Base-by-base conservation (phyloP, 2,888 invertebrate genomes). In the Epistrophella euchroma region DNA sequence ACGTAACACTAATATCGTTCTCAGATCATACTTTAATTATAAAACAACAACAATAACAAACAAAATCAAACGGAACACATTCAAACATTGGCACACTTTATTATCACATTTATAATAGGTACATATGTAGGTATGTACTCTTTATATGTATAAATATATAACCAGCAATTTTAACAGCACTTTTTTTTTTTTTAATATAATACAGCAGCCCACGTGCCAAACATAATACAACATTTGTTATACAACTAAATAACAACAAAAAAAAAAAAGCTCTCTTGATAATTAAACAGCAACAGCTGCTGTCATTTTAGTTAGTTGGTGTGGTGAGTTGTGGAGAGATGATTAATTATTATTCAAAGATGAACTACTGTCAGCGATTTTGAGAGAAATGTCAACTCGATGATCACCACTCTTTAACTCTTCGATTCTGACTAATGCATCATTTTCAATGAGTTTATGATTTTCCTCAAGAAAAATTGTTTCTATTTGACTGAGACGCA, bases 401-500 rank as follows among this genome's bases (percentile, higher is more conserved):
- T 52, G 50, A 37, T 72, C 55, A 66, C 17, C 25, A 68, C 78
- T 52, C 73, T 68, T 19, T 50, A 71, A 73, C 83, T 70, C 70
- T 56, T 74, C 73, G 83, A 62, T 47, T 40, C 32, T 56, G 62
- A 83, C 83, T 83, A 78, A 83, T 62, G 62, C 25, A 13, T 17
- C 22, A 60, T 76, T 75, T 78, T 62, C 37, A 32, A 9, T 55
- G 22, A 56, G 47, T 56, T 43, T 64, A 37, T 58, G 82, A 66
- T 82, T 77, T 82, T 77, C 52, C 52, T n/a, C n/a, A 9, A 13
- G 15, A 35, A 71, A 79, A 79, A 55, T 19, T 47, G 28, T 77
- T 60, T 56, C 66, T 45, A 66, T 56, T 56, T 66, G 45, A 55
- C 35, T 19, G 25, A 37, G 68, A 70, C 43, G 25, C 22, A 62